Evolutionary conservation across 2,888 invertebrate species (phyloP).

Genomic region (Lysandra bellargus): DNA sequence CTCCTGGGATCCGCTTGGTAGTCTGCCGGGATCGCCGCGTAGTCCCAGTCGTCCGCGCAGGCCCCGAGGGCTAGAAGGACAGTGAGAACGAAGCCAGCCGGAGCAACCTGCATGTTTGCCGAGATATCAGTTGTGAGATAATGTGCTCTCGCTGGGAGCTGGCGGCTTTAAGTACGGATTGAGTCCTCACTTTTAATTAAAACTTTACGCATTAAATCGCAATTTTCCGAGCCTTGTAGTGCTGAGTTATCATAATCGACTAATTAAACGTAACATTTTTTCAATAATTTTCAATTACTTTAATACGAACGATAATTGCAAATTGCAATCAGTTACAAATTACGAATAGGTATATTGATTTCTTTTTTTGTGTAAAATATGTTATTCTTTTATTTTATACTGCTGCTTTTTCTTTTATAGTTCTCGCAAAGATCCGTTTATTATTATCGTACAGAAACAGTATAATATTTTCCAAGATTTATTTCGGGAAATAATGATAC

Average conservation of each 20-base stretch:
- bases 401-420: background rate
- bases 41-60: background rate
- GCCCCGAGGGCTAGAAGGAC: background rate
- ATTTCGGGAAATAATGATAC: too few species aligned
- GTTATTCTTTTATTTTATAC: background rate
- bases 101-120: background rate
- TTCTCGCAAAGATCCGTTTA: background rate
- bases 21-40: background rate
- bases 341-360: background rate
- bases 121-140: background rate
- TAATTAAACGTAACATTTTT: background rate
- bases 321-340: background rate
- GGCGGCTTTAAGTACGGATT: background rate
- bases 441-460: background rate
- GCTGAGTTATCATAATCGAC: background rate
- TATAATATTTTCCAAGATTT: too few species aligned
- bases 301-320: background rate
- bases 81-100: background rate
- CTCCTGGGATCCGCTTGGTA: background rate
- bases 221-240: background rate
- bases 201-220: background rate
- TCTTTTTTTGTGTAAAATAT: background rate
- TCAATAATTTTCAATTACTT: background rate
- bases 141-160: background rate
- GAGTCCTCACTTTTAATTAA: background rate